Base-by-base conservation (phyloP, 2,797 vertebrate species). In the Hyperoplus immaculatus region DNA sequence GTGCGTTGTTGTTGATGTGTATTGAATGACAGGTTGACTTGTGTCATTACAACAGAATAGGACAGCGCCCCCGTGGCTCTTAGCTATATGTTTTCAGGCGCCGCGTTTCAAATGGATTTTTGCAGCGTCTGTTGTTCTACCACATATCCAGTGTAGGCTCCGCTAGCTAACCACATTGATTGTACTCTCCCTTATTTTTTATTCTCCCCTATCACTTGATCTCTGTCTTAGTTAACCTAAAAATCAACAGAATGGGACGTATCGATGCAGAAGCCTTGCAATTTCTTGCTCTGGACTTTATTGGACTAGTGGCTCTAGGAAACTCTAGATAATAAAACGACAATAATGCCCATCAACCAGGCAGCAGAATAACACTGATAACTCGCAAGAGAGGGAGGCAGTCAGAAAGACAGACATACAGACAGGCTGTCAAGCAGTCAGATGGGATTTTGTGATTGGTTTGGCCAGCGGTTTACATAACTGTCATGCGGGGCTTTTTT, bases 21-120 rank as follows among this genome's bases (percentile, higher is more conserved):
- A 46, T 58, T 78, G 75, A 82, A 69, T 53, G 76, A 74, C 85
- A 51, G 70, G 75, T 68, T 85, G 87, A 88, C 78, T 68, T 74
- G 71, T 81, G 78, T 84, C 87, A 87, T 90, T 92, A 79, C 42
- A 57, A 58, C 16, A 59, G 43, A 29, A 29, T 53, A 60, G 77
- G 54, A 79, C 2, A 66, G 77, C 63, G 69, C 83, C 88, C 80
- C 83, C 39, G 38, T 70, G 88, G 89, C 87, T 89, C 69, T 69
- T 3, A 49, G 76, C 88, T 88, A 68, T 83, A 83, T 18, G 84
- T 87, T 87, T 78, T 81, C 70, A 58, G 83, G 68, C 80, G 64
- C 82, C 75, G 41, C 79, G 69, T 92, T 90, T 92, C 82, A 85
- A 90, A 93, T 86, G 77, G 85, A 82, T 92, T 84, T 80, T 75